Evolutionary conservation across 2,797 vertebrate species (phyloP).

Genomic region (Champsocephalus esox): DNA sequence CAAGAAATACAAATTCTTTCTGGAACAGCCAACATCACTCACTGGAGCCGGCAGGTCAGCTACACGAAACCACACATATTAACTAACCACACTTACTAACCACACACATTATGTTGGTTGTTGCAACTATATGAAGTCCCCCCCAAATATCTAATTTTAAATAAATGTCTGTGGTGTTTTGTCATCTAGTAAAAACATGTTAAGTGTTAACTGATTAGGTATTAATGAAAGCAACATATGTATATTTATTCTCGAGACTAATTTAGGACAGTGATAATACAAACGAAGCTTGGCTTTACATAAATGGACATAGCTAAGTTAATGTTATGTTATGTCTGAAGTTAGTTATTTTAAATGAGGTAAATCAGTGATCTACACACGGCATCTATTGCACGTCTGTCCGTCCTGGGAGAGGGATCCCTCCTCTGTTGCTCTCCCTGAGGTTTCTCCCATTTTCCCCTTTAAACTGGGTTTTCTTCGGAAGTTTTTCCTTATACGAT

Average conservation of each 20-base stretch:
- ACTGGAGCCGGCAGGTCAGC: conserved; percentile 89
- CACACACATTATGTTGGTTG: background rate
- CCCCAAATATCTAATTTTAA: background rate
- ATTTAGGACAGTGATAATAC: background rate
- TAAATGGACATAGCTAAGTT: background rate
- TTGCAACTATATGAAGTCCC: background rate
- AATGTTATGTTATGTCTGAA: background rate
- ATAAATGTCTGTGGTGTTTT: background rate
- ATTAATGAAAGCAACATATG: background rate
- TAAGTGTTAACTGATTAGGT: background rate
- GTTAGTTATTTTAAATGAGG: background rate
- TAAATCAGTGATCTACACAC: too few relatives aligned
- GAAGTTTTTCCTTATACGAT: too few relatives aligned
- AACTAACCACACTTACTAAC: background rate
- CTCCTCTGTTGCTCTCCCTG: too few relatives aligned
- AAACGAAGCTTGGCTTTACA: background rate
- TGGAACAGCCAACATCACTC: conserved; percentile 88
- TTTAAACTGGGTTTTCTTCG: too few relatives aligned
- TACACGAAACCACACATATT: background rate
- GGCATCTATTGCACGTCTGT: too few relatives aligned
- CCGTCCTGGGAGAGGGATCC: too few relatives aligned
- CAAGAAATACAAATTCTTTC: conserved; percentile 88
- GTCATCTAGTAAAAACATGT: background rate
- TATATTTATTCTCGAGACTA: background rate
- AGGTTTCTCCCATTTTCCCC: too few relatives aligned